Conservation (phyloP, 2,888 invertebrate genomes). For the Lycophotia porphyrea region DNA sequence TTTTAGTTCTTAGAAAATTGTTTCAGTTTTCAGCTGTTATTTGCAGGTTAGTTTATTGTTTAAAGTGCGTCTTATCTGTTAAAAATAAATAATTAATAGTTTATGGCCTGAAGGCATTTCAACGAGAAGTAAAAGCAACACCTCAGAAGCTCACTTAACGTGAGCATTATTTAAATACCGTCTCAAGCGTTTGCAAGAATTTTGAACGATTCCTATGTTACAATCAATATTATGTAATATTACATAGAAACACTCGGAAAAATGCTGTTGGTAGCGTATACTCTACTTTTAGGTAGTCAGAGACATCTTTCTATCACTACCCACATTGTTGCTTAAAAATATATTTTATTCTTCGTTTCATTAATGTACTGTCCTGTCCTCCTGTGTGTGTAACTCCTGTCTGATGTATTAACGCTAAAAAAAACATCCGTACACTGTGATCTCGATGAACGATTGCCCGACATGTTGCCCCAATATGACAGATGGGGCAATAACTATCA, state of each 20-base stretch:
- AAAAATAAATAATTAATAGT: no score
- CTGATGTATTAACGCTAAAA: no score
- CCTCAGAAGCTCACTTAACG: no score
- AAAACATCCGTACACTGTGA: background rate
- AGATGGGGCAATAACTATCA: conserved; percentile 41
- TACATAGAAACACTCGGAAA: background rate
- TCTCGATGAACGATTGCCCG: conserved; percentile 31
- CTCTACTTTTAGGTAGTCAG: background rate
- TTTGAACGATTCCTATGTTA: background rate
- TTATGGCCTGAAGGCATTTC: no score
- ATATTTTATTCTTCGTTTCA: background rate
- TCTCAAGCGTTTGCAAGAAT: background rate
- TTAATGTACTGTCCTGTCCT: no score
- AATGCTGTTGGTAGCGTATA: background rate
- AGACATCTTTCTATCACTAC: background rate
- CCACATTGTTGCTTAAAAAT: background rate
- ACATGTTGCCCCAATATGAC: conserved; percentile 23
- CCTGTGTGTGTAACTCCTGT: no score
- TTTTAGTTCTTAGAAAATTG: no score
- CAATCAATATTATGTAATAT: background rate
- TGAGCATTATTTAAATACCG: no score
- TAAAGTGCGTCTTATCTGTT: no score
- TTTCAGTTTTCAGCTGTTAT: no score
- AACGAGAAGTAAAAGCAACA: no score
- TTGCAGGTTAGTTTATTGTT: no score